These are phyloP conservation scores for Morpho achilles DNA, from an alignment of 2,888 invertebrate genomes.

Conservation along the genomic window DNA sequence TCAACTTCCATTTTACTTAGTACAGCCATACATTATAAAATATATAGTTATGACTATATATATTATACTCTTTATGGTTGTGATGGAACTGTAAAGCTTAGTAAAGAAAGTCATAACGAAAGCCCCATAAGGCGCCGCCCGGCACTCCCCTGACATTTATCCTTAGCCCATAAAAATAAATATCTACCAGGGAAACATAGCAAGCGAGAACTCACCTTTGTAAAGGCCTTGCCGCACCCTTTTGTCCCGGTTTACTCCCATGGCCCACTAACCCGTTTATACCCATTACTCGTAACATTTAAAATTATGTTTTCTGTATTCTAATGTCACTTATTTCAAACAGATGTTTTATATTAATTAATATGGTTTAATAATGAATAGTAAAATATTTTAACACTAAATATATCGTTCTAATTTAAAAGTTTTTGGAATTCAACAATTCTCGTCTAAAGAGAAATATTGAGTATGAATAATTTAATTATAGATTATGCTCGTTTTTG, in stretches of 20 bases:
- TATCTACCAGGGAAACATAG: conserved; percentile 69
- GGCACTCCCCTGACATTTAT: conserved; percentile 75
- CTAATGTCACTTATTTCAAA: neutral
- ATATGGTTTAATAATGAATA: no score
- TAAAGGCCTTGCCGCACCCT: conserved; percentile 71
- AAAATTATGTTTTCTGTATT: neutral
- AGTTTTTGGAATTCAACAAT: no score
- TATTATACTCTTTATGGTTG: conserved; percentile 24
- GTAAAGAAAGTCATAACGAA: conserved; percentile 40
- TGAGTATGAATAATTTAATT: no score
- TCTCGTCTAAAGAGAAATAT: no score
- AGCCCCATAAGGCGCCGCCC: conserved; percentile 51
- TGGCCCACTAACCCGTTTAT: conserved; percentile 61
- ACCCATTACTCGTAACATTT: conserved; percentile 13
- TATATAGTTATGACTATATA: no score
- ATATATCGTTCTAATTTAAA: no score
- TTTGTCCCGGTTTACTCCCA: conserved; percentile 43
- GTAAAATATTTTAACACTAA: no score
- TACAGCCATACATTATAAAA: neutral
- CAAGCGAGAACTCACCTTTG: conserved; percentile 52
- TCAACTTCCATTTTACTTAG: conserved; percentile 18
- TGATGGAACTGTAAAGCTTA: conserved; percentile 43
- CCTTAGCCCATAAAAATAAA: conserved; percentile 76
- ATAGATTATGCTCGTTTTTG: no score
- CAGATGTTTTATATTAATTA: no score